Base-by-base conservation (phyloP, 2,113 vertebrate species). In the Xyliphius kryptos region DNA sequence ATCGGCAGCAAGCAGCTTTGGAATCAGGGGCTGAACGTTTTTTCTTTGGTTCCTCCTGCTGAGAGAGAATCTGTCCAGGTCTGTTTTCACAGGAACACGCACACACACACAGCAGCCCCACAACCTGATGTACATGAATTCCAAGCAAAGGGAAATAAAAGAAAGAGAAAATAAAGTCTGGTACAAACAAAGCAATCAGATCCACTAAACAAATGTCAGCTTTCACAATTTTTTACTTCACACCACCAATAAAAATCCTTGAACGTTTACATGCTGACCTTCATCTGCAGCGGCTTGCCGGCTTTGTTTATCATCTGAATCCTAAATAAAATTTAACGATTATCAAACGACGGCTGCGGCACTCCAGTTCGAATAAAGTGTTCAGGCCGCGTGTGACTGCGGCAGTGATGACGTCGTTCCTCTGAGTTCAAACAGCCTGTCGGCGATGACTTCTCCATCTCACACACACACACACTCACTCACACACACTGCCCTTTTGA, bases 1-100 rank as follows among this genome's bases (percentile, higher is more conserved):
- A 80, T 13, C 67, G 37, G 69, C 70, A 61, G 13, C 58, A 55
- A 46, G 48, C 52, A 50, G 51, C 56, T 43, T 59, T 52, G 66
- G 67, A 68, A 73, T 51, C 74, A 79, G 75, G 80, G 19, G 32
- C 32, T 62, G 67, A 54, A 73, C 71, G 71, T 80, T 78, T 68
- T 80, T 73, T 69, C 72, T 73, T 58, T 4, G 21, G 20, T 10
- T 20, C 47, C 70, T 75, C 80, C 82, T 72, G 17, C 78, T 74
- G 76, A 54, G 81, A 75, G 58, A 36, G n/a, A 10, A 52, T 47
- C 63, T 69, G 32, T 46, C n/a, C 8, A 10, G 9, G 15, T 2
- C 63, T 26, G 67, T 73, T 72, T 71, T 74, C 67, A 74, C 62
- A 72, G 67, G 63, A 50, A 48, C 36, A 22, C 57, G 61, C 36